Evolutionary conservation across 2,113 vertebrate species (phyloP), one percentile per base, ranked within the genome.

Genomic region (Desmodus rotundus): DNA sequence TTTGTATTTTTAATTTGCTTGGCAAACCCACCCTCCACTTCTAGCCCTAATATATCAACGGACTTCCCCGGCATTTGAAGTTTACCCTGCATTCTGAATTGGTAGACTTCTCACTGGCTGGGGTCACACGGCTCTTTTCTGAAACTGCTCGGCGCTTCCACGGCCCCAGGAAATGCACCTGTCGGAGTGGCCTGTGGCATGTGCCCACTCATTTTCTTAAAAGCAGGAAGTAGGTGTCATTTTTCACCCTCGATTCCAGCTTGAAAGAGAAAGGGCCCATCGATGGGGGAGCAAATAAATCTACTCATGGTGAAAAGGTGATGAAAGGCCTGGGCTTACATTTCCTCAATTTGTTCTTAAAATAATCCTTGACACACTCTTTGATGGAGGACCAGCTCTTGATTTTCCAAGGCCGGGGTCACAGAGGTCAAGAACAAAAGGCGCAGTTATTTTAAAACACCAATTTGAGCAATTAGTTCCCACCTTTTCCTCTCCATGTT

Each of bases 171-270:
- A 95, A 96, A 74, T 77, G 16, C 84, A 96, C 95, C 89, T 97
- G 97, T 91, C 95, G 84, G 76, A 31, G 6, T 1, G 22, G 56
- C 65, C 67, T 43, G n/a, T 16, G n/a, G n/a, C n/a, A n/a, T n/a
- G 76, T 19, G 0, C 76, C n/a, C 68, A 87, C 93, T 98, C 96
- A 97, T 97, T 98, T 96, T 87, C 96, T 96, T 98, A 98, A 98
- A 96, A 98, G 97, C 96, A 94, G 78, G 89, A 97, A 87, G 83
- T 58, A 1, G 36, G 86, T 89, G 89, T 98, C 96, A 97, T 97
- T 98, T 98, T 94, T 97, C 96, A 97, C 72, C 78, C 88, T 93
- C 61, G 65, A 94, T 70, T 88, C 93, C 92, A 54, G 91, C 88
- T 63, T 91, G 73, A 96, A 94, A 87, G 93, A 80, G 88, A 82